phyloP scores from a whole-genome alignment of 2,113 vertebrate species.

The Elachura formosa region DNA sequence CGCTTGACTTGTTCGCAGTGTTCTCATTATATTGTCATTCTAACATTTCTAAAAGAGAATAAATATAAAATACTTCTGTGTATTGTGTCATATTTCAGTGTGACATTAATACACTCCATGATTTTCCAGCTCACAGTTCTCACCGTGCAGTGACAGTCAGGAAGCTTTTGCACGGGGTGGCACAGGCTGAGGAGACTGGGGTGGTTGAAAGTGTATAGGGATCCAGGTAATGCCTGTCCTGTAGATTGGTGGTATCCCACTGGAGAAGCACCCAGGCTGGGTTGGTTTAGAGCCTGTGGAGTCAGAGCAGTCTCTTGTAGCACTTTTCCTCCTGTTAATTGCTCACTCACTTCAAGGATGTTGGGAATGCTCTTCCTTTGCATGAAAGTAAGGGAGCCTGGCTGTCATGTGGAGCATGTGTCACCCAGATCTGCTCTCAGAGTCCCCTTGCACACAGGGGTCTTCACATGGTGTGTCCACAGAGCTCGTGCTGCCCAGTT shows the following conservation, averaged over 20 bases:
- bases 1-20: slow-evolving; percentile 68
- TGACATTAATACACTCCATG: slow-evolving; percentile 58
- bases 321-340: neutral
- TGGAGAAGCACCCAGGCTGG: neutral
- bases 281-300: rapidly evolving
- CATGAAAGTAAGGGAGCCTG: neutral
- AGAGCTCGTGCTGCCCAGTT: neutral
- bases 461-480: rapidly evolving
- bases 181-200: neutral
- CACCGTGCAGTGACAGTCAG: slow-evolving; percentile 53
- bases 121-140: slow-evolving; percentile 57
- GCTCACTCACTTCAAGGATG: rapidly evolving
- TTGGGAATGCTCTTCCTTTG: neutral
- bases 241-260: neutral
- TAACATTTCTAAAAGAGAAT: slow-evolving; percentile 74
- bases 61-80: slow-evolving; percentile 70
- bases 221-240: neutral
- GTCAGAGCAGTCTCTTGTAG: neutral
- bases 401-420: neutral
- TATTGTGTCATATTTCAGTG: slow-evolving; percentile 66
- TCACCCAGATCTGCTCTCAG: neutral
- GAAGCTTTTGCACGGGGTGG: neutral
- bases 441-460: neutral
- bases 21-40: slow-evolving; percentile 76
- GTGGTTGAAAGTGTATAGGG: neutral